Percentiles rank a stretch among this genome's conserved stretches.
phyloP scores from a whole-genome alignment of 2,797 vertebrate genomes.

The Lepilemur ruficaudatus region DNA sequence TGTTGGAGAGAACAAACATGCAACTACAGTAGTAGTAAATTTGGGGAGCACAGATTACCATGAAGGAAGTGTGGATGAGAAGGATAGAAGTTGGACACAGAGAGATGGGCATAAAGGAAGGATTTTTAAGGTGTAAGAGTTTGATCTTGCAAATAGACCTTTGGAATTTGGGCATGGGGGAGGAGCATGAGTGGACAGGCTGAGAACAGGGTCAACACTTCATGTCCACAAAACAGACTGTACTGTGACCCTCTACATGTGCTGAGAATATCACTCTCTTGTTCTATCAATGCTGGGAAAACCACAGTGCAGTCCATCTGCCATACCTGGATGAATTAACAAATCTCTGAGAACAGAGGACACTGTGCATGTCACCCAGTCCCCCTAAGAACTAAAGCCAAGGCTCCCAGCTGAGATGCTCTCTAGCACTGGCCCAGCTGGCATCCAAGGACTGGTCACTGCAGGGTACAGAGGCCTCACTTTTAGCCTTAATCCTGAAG shows the following conservation, averaged over 20 bases:
- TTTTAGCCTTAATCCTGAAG: too few species aligned
- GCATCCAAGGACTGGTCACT: too few species aligned
- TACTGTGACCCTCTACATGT: rapidly evolving
- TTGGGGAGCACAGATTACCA: too few species aligned
- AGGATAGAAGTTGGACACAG: background rate
- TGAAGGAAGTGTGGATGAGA: too few species aligned
- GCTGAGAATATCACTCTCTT: background rate
- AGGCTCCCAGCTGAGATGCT: too few species aligned
- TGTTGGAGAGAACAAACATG: too few species aligned
- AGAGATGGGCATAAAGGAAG: background rate
- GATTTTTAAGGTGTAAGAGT: background rate
- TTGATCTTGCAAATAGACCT: background rate
- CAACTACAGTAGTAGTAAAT: too few species aligned
- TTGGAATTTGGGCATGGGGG: background rate
- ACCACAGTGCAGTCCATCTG: background rate
- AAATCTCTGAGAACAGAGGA: background rate
- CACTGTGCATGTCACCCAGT: background rate
- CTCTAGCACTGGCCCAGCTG: too few species aligned
- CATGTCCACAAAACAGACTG: too few species aligned
- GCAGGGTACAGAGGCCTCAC: too few species aligned
- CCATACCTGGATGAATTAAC: background rate
- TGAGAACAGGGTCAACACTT: too few species aligned
- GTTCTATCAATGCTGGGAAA: background rate
- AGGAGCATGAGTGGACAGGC: background rate
- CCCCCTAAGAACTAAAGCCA: too few species aligned